A percentile compares a stretch with the other conserved stretches of the same genome.
Conservation (phyloP, 2,113 vertebrate species). For the Fregetta grallaria region DNA sequence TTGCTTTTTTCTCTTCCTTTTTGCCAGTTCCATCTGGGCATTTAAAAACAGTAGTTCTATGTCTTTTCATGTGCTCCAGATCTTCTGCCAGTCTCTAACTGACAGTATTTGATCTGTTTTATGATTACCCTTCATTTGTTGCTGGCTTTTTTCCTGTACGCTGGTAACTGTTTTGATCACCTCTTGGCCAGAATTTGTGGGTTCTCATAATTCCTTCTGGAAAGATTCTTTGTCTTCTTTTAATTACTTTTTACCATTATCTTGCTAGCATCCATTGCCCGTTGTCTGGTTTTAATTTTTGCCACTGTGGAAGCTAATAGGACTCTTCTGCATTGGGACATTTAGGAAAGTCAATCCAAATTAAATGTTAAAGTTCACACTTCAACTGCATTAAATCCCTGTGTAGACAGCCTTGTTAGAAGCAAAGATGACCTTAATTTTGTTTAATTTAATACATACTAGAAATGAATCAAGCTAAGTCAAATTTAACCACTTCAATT, state of each 20-base stretch:
- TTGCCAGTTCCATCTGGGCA: slow-evolving; percentile 22
- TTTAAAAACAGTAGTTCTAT: slow-evolving; percentile 45
- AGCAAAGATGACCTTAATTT: slow-evolving; percentile 22
- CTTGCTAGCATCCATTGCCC: slow-evolving; percentile 26
- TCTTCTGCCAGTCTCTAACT: slow-evolving; percentile 28
- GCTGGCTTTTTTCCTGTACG: slow-evolving; percentile 17
- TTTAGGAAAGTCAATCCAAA: slow-evolving; percentile 55
- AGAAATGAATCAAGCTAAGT: slow-evolving; percentile 34
- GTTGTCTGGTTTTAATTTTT: slow-evolving; percentile 55
- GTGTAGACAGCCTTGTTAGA: slow-evolving; percentile 32
- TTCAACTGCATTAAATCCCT: slow-evolving; percentile 27
- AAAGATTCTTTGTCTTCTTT: slow-evolving; percentile 52
- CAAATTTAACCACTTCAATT: slow-evolving; percentile 32
- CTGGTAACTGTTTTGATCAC: slow-evolving; percentile 33
- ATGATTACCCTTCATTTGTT: slow-evolving; percentile 55
- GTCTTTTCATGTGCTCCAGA: neutral
- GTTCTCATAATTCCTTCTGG: slow-evolving; percentile 52
- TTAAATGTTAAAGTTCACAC: slow-evolving; percentile 52
- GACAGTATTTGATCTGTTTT: slow-evolving; percentile 47
- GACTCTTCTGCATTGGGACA: slow-evolving; percentile 8
- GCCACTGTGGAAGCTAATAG: slow-evolving; percentile 25
- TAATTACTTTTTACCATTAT: slow-evolving; percentile 59
- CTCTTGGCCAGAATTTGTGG: slow-evolving; percentile 33
- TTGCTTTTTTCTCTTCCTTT: neutral
- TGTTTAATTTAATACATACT: slow-evolving; percentile 33